Conservation (phyloP, 2,113 vertebrate species). For the Podiceps cristatus region DNA sequence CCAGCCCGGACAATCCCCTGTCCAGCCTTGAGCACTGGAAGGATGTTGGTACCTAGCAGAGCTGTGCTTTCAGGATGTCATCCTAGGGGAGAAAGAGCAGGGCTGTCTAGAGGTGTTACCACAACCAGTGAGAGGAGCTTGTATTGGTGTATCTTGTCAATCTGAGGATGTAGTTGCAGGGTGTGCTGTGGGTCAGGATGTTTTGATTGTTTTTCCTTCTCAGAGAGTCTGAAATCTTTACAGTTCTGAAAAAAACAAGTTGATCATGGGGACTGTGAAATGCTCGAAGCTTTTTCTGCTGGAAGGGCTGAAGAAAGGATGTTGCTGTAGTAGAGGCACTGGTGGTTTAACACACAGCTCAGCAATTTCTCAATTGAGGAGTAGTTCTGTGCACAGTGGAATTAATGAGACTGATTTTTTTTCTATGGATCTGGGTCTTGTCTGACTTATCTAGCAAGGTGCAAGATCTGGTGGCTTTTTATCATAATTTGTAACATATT, state of each 20-base stretch:
- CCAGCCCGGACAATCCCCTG: background rate
- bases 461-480: background rate
- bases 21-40: background rate
- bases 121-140: background rate
- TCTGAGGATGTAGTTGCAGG: background rate
- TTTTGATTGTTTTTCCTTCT: background rate
- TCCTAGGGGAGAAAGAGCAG: background rate
- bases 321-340: background rate
- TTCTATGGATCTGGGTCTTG: slow-evolving; percentile 35
- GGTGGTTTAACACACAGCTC: background rate
- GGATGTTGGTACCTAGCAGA: background rate
- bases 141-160: background rate
- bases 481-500: background rate
- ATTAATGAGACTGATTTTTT: slow-evolving; percentile 42
- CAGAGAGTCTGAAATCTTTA: background rate
- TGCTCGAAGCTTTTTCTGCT: background rate
- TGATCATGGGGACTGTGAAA: background rate
- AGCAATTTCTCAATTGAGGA: background rate
- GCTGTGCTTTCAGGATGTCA: background rate
- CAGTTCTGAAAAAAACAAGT: background rate
- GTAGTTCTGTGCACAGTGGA: background rate
- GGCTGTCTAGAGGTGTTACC: background rate
- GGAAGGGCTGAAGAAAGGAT: background rate
- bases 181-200: background rate
- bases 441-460: background rate